These are phyloP conservation scores for Nematolebias whitei DNA, from an alignment of 2,113 vertebrate genomes.

Conservation along the genomic window DNA sequence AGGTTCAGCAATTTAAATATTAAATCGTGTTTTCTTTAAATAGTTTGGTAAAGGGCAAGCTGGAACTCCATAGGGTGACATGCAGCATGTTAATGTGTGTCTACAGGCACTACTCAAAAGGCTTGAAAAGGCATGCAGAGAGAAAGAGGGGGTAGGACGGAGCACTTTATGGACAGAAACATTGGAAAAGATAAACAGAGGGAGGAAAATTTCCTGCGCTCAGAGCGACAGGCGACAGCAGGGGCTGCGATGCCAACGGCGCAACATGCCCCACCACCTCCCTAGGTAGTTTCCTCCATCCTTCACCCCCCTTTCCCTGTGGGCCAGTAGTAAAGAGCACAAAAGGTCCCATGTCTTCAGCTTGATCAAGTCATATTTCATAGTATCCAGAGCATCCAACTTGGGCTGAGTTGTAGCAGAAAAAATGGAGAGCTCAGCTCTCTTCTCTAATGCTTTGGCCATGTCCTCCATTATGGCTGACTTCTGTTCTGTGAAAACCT, in stretches of 20 bases:
- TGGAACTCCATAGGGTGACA: constrained; percentile 70
- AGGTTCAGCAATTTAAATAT: constrained; percentile 54
- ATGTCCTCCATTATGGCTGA: constrained; percentile 41
- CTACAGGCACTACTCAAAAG: constrained; percentile 73
- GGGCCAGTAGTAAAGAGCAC: constrained; percentile 63
- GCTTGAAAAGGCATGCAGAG: constrained; percentile 71
- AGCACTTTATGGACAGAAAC: constrained; percentile 25
- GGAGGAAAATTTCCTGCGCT: constrained; percentile 50
- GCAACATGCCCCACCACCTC: constrained; percentile 19
- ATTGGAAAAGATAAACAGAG: constrained; percentile 30
- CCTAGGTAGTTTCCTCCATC: constrained; percentile 36
- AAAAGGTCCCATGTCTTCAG: constrained; percentile 45
- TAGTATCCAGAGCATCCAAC: constrained; percentile 26
- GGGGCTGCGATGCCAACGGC: constrained; percentile 50
- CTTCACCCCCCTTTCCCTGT: constrained; percentile 29
- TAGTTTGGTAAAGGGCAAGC: constrained; percentile 76
- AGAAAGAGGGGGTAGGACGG: constrained; percentile 22
- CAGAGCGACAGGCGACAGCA: constrained; percentile 67
- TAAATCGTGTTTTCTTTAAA: constrained; percentile 63
- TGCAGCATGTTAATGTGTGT: constrained; percentile 73
- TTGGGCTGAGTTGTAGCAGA: constrained; percentile 32
- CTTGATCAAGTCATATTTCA: constrained; percentile 33
- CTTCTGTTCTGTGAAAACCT: constrained; percentile 23
- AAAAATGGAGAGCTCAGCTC: background rate
- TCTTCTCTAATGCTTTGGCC: background rate